Evolutionary conservation across 2,113 vertebrate genomes (phyloP), one percentile per base, ranked within the genome.

Genomic region (Muntiacus reevesi): DNA sequence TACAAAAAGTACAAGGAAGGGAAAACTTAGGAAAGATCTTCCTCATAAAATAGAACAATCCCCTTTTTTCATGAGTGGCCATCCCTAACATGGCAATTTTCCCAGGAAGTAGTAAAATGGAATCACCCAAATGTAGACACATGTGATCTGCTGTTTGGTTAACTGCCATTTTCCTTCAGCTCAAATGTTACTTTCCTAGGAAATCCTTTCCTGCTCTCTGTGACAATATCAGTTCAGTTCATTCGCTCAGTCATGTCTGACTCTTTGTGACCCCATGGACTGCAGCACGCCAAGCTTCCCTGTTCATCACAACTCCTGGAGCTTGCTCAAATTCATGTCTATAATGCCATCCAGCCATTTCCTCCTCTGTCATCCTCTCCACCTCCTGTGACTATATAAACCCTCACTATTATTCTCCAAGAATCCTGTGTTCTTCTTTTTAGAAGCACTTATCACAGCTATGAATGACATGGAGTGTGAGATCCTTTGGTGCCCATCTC

Each of bases 41-140:
- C 5, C 14, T 33, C 57, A 67, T 2, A 57, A 15, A 28, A 83
- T 60, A 47, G 8, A 92, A 60, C 2, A 36, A 28, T 43, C 2
- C 9, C 3, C 10, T 5, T 45, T 88, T 21, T 40, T 19, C 23
- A n/a, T 11, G 13, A 4, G 7, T n/a, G 8, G 19, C 0, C 40
- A 55, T 95, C 2, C 16, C 30, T 36, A 6, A 86, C 96, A 78
- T 62, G 27, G 2, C 25, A n/a, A 16, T 60, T 91, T 87, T 52
- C 21, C 8, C 13, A 33, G n/a, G 43, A 57, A 83, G 7, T 67
- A 45, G 15, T 57, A 82, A 89, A 96, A 78, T 40, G 7, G 50
- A 91, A 13, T 92, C n/a, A 57, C 17, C 13, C 60, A 91, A 95
- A 88, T 40, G 7, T 55, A 82, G 15, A 47, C 6, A 28, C 3